These are phyloP conservation scores for Kryptopterus vitreolus DNA, from an alignment of 2,797 vertebrate genomes.

Conservation along the genomic window DNA sequence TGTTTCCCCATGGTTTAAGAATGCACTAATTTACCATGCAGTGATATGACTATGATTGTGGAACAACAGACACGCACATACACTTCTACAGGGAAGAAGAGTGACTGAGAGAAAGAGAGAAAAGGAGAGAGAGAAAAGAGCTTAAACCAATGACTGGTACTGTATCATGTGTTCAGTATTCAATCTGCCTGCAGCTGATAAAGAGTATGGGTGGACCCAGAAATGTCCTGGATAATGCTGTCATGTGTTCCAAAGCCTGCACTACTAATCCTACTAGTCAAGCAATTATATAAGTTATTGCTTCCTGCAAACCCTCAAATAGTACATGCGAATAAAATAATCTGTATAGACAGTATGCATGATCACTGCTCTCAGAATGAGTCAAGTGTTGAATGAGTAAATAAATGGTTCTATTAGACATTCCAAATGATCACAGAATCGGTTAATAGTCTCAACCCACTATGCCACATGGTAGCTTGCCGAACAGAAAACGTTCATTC, in stretches of 20 bases:
- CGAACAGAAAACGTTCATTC: conserved; percentile 45
- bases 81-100: not conserved
- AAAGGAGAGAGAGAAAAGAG: not conserved
- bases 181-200: conserved; percentile 58
- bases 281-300: conserved; percentile 32
- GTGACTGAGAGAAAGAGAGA: not conserved
- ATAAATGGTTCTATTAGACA: not conserved
- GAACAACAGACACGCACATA: not conserved
- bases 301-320: not conserved
- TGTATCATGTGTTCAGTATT: conserved; percentile 43
- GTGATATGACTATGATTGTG: not conserved
- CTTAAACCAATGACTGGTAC: not conserved
- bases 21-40: not conserved
- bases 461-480: conserved; percentile 4
- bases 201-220: conserved; percentile 55
- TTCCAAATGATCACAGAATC: conserved; percentile 1
- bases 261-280: conserved; percentile 20
- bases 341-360: not conserved
- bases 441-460: not conserved
- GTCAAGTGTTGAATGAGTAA: not conserved
- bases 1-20: not conserved
- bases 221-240: conserved; percentile 44
- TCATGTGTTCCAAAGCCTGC: conserved; percentile 32
- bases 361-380: not conserved
- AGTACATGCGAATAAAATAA: not conserved